Conservation (phyloP, 2,797 vertebrate species). For the Catharus ustulatus region DNA sequence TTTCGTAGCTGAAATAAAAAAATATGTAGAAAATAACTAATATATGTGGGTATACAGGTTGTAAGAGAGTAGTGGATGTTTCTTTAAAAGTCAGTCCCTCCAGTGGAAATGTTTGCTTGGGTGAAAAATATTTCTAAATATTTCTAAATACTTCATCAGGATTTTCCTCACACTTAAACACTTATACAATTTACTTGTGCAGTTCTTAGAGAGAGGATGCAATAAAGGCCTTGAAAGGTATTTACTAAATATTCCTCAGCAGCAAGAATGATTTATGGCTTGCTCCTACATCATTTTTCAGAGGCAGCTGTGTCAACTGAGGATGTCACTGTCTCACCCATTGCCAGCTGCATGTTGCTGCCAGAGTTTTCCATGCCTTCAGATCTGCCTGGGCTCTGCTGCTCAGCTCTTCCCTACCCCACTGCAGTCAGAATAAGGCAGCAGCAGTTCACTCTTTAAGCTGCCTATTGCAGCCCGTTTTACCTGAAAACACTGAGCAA, state of each 20-base stretch:
- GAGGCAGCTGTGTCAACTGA: not conserved
- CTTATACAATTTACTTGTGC: not conserved
- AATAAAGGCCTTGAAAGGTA: not conserved
- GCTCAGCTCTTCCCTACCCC: not conserved
- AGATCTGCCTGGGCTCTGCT: not conserved
- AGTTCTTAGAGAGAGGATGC: not conserved
- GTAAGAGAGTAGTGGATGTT: not conserved
- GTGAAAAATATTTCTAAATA: not conserved
- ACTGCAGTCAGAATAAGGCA: not conserved
- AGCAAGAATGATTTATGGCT: not conserved
- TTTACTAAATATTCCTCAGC: slow-evolving; percentile 10
- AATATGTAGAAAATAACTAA: not conserved
- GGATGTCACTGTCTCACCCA: not conserved
- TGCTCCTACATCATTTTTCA: not conserved
- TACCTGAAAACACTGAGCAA: not conserved
- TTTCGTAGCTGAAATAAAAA: not conserved
- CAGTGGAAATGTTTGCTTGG: not conserved
- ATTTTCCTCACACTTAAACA: not conserved
- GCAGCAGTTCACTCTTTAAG: not conserved
- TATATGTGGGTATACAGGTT: not conserved
- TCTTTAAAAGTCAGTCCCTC: not conserved
- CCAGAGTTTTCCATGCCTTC: not conserved
- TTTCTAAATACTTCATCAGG: not conserved
- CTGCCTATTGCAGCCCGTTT: not conserved
- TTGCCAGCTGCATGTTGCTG: not conserved